Conservation (phyloP, 2,797 vertebrate genomes). For the Menidia menidia region DNA sequence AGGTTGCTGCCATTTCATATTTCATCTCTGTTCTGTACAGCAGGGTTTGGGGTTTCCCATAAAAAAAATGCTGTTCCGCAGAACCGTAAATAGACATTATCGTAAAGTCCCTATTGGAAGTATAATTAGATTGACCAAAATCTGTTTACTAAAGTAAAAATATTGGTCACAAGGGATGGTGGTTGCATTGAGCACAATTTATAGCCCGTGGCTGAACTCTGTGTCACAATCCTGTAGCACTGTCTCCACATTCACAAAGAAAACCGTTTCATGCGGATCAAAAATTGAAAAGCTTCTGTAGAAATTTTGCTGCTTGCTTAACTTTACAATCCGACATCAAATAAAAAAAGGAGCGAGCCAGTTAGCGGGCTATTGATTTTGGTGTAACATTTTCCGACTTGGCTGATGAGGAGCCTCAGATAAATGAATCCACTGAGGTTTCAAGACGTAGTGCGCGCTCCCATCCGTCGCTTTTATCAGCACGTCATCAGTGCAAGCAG, state of each 20-base stretch:
- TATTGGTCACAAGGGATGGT: slow-evolving; percentile 31
- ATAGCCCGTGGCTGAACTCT: slow-evolving; percentile 31
- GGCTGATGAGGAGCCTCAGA: slow-evolving; percentile 27
- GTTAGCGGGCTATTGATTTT: slow-evolving; percentile 73
- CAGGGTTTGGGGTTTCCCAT: too few relatives aligned
- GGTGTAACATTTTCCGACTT: slow-evolving; percentile 49
- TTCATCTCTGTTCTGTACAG: too few relatives aligned
- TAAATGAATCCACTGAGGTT: slow-evolving; percentile 55
- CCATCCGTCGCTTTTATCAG: slow-evolving; percentile 76
- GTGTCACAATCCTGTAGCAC: slow-evolving; percentile 16
- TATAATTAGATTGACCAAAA: slow-evolving; percentile 45
- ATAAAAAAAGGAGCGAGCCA: slow-evolving; percentile 66
- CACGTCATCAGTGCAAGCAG: slow-evolving; percentile 60
- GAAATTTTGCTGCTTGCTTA: slow-evolving; percentile 64
- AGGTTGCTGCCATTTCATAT: neutral
- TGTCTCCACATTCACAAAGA: slow-evolving; percentile 53
- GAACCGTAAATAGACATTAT: too few relatives aligned
- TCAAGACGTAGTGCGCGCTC: slow-evolving; percentile 55
- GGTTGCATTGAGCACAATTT: slow-evolving; percentile 34
- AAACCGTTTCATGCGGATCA: slow-evolving; percentile 28
- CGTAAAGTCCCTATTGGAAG: too few relatives aligned
- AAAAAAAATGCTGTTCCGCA: too few relatives aligned
- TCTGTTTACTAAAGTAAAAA: slow-evolving; percentile 53
- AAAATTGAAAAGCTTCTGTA: slow-evolving; percentile 54
- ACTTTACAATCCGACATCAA: slow-evolving; percentile 64